Conservation (phyloP, 1,140 invertebrate genomes). For the Argopecten irradians region DNA sequence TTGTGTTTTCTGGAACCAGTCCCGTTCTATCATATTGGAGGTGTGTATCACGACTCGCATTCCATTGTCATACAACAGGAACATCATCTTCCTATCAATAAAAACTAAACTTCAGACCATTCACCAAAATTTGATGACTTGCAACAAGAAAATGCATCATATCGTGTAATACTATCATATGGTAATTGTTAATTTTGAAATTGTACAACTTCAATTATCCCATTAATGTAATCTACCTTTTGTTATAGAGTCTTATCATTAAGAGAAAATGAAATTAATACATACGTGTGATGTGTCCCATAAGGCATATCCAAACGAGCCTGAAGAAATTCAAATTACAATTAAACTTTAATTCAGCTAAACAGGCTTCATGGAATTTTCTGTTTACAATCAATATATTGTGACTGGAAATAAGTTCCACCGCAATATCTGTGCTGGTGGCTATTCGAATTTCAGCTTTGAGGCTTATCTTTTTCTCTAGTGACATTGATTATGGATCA, state of each 20-base stretch:
- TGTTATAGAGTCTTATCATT: too few species aligned
- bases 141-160: neutral
- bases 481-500: too few species aligned
- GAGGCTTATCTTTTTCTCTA: too few species aligned
- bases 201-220: too few species aligned
- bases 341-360: neutral
- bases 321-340: constrained; percentile 57
- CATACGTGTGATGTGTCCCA: constrained; percentile 92
- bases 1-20: constrained; percentile 97
- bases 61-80: constrained; percentile 88
- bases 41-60: constrained; percentile 92
- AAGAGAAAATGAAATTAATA: constrained; percentile 47
- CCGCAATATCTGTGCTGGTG: too few species aligned
- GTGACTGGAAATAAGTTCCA: too few species aligned
- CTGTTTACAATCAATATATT: too few species aligned
- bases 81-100: constrained; percentile 88
- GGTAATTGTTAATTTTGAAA: neutral
- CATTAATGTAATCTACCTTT: too few species aligned
- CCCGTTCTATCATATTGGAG: constrained; percentile 92
- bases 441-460: too few species aligned
- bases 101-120: constrained; percentile 1
- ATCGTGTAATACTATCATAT: neutral
- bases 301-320: constrained; percentile 81
- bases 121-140: neutral
- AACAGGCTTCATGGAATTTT: too few species aligned